phyloP scores from a whole-genome alignment of 2,888 invertebrate genomes.

The Allacma fusca region DNA sequence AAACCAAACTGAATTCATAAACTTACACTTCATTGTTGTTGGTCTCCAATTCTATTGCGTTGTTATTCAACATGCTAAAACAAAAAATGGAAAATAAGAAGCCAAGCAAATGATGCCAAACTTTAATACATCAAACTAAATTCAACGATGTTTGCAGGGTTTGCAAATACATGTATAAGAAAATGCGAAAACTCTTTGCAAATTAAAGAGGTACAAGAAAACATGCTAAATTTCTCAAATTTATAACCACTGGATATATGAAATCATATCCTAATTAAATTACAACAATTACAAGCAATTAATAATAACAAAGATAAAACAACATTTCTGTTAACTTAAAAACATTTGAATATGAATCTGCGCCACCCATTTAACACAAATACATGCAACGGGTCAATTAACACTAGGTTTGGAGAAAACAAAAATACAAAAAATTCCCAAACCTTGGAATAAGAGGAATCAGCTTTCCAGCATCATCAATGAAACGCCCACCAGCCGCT shows the following conservation, averaged over 20 bases:
- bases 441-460: conserved; percentile 65
- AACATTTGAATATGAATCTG: no score
- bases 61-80: conserved; percentile 62
- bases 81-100: conserved; percentile 53
- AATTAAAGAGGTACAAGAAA: no score
- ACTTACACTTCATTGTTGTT: conserved; percentile 63
- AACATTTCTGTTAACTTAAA: conserved; percentile 1
- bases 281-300: not conserved
- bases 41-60: conserved; percentile 61
- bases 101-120: conserved; percentile 42
- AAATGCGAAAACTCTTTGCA: no score
- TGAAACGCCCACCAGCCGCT: conserved; percentile 80
- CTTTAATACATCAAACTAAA: not conserved
- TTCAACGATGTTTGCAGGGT: not conserved
- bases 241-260: no score
- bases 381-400: no score
- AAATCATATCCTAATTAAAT: no score
- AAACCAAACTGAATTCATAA: conserved; percentile 24
- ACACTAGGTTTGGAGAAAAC: no score
- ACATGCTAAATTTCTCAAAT: no score
- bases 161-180: no score
- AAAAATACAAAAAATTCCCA: not conserved
- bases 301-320: not conserved
- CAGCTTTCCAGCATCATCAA: conserved; percentile 64
- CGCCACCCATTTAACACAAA: no score